Base-by-base conservation (phyloP, 1,140 invertebrate genomes). In the honey bee (Apis mellifera) region DNA sequence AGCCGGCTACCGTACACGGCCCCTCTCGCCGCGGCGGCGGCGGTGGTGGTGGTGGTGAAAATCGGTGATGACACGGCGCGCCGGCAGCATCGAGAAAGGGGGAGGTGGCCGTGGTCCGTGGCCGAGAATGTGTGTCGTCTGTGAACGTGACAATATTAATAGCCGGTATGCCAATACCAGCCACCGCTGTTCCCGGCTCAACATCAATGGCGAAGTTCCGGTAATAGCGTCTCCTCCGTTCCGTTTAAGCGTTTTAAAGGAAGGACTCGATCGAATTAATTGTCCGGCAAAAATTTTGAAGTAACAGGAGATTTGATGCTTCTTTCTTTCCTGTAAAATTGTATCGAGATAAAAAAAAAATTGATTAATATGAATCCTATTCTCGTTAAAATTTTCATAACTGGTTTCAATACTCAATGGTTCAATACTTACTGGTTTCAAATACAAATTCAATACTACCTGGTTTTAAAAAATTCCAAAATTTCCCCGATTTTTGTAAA, bases 1-100 rank as follows among this genome's bases (percentile, higher is more conserved):
- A 93, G 90, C 83, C 85, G 89, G 92, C 92, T 93, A 93, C 92
- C 90, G 93, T 93, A 93, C 90, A 91, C 89, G 89, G 84, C 86
- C 84, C 90, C 85, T 76, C 88, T 87, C 89, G 78, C 23, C 86
- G 76, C 57, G 70, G 72, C 17, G 23, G 15, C 23, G 48, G 50
- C 23, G 48, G 50, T 54, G 62, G 57, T 85, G 77, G 57, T 85
- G 77, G 54, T 79, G 66, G 69, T 74, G 74, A 60, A 74, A 82
- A 84, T 78, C 52, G 76, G 76, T 65, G 74, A 81, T 73, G 72
- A 54, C 76, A 57, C 23, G 42, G 13, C 59, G 59, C 23, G 8
- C 48, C n/a, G 23, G n/a, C n/a, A n/a, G n/a, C n/a, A n/a, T 19
- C 79, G 79, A 23, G 54, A 69, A 76, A 64, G 79, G 72, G 66